Base-by-base conservation (phyloP, 2,113 vertebrate genomes). In the Copsychus sechellarum region DNA sequence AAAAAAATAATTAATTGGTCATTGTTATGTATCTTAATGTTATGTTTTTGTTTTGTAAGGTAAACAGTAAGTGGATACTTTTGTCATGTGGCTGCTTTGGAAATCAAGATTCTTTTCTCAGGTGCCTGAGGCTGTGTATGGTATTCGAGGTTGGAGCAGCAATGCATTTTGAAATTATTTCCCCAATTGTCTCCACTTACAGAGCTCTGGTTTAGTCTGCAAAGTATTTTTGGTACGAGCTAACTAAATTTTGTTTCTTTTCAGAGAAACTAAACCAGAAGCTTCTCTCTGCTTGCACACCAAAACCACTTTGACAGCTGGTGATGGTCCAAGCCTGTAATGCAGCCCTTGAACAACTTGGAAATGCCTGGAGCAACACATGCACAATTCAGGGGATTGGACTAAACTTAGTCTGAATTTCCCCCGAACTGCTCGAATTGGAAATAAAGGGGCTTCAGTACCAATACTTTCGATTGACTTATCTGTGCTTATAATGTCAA, bases 151-250 rank as follows among this genome's bases (percentile, higher is more conserved):
- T 34, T 88, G 76, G 51, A 86, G 48, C 26, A 77, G 64, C 33
- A 92, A 54, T 58, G 54, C 56, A 93, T 97, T 95, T 81, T 86
- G 48, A 73, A 95, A 72, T 92, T 90, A 71, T 74, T 94, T 92
- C 80, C 64, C 38, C 76, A 70, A 34, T 51, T 94, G 88, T 82
- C 47, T 83, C 47, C 31, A 47, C 34, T 86, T 78, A 78, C 38
- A 1, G 17, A 66, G 64, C 47, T 86, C 88, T 86, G 56, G 29
- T 81, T 78, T 90, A 56, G 76, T 86, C 92, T 86, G 83, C 47
- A 64, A 77, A 93, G 57, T 78, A 72, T 2, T 96, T 93, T 86
- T 84, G 72, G 51, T 93, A 60, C 56, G 34, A 80, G 58, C 67
- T 86, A 86, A 73, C 45, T 83, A 64, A 47, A 74, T 88, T 62